phyloP scores from a whole-genome alignment of 2,888 invertebrate genomes.

The Drosophila maculinotata region DNA sequence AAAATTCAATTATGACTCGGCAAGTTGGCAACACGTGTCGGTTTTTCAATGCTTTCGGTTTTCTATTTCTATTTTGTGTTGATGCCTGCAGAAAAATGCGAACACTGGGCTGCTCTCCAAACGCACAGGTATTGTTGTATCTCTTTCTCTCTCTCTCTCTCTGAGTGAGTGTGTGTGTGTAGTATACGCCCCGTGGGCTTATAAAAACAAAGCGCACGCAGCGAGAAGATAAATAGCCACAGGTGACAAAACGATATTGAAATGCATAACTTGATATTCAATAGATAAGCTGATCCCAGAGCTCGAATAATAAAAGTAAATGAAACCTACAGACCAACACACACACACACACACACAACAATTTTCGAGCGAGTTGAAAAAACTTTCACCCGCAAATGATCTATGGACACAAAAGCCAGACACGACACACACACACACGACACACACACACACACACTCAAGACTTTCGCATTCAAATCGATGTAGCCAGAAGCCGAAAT shows the following conservation, averaged over 20 bases:
- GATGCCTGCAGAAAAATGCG: slow-evolving; percentile 19
- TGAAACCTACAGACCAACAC: slow-evolving; percentile 60
- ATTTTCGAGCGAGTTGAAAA: slow-evolving; percentile 56
- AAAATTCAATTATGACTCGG: slow-evolving; percentile 77
- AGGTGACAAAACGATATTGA: slow-evolving; percentile 76
- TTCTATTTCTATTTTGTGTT: slow-evolving; percentile 54
- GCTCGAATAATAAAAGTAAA: slow-evolving; percentile 67
- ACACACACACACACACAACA: slow-evolving; percentile 7
- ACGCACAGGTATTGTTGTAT: slow-evolving; percentile 22
- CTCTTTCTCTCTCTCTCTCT: background rate
- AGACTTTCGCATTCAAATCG: slow-evolving; percentile 49
- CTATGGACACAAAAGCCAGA: slow-evolving; percentile 61
- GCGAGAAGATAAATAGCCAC: slow-evolving; percentile 68
- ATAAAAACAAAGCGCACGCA: slow-evolving; percentile 40
- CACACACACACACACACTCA: too few species aligned
- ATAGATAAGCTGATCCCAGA: slow-evolving; percentile 72
- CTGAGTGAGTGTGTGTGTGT: slow-evolving; percentile 6
- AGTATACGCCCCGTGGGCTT: slow-evolving; percentile 62
- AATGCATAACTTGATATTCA: slow-evolving; percentile 80
- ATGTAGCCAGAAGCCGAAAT: slow-evolving; percentile 36
- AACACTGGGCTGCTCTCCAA: slow-evolving; percentile 20
- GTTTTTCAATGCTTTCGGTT: slow-evolving; percentile 45
- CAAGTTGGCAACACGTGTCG: slow-evolving; percentile 73
- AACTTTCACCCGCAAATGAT: slow-evolving; percentile 78
- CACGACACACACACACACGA: too few species aligned